phyloP scores from a whole-genome alignment of 2,888 invertebrate genomes.

The Melinopterus prodromus region DNA sequence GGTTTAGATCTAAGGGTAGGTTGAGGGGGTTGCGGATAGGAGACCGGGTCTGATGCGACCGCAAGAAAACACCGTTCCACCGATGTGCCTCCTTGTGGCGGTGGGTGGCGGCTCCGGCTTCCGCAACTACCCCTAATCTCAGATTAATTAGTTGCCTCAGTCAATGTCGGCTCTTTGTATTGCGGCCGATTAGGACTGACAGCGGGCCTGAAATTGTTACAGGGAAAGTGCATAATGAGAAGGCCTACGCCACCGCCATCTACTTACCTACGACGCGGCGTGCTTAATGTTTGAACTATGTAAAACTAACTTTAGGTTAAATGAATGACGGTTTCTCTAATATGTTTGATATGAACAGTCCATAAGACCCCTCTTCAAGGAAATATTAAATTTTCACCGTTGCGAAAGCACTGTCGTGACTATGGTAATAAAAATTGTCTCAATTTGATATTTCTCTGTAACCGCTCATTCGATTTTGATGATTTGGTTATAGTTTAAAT shows the following conservation, averaged over 20 bases:
- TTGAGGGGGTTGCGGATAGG: constrained; percentile 7
- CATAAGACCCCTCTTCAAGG: no score
- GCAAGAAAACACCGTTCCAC: constrained; percentile 30
- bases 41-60: constrained; percentile 21
- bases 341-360: no score
- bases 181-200: constrained; percentile 15
- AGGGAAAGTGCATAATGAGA: constrained; percentile 26
- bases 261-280: background rate
- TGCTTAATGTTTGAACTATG: background rate
- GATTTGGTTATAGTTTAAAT: no score
- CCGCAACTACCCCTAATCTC: constrained; percentile 51
- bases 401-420: no score
- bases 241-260: background rate
- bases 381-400: no score
- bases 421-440: no score
- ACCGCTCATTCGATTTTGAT: no score
- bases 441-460: no score
- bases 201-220: constrained; percentile 17
- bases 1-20: constrained; percentile 9
- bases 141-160: constrained; percentile 57
- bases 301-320: background rate
- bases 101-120: constrained; percentile 33
- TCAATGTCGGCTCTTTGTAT: constrained; percentile 50
- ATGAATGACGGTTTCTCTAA: background rate
- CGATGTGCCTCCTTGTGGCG: constrained; percentile 33